These are phyloP conservation scores for Sarcophaga caerulescens DNA, from an alignment of 2,888 invertebrate species.

Conservation along the genomic window DNA sequence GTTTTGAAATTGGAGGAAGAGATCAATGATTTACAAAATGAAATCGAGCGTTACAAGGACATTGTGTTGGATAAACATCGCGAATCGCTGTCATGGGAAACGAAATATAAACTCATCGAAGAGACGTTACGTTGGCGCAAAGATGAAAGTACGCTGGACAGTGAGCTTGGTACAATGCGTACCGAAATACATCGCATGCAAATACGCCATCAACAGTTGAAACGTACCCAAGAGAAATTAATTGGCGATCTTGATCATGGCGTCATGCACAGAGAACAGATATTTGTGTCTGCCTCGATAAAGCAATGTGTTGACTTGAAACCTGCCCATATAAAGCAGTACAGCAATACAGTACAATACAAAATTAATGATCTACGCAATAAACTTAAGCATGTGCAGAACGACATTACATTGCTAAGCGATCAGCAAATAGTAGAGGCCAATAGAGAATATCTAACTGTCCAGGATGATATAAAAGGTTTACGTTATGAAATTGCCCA, in stretches of 20 bases:
- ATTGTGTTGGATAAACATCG: conserved; percentile 85
- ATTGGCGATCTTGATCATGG: conserved; percentile 86
- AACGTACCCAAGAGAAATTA: conserved; percentile 79
- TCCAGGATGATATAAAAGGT: conserved; percentile 72
- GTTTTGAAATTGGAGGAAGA: conserved; percentile 86
- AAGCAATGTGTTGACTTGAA: conserved; percentile 43
- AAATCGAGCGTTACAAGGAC: conserved; percentile 83
- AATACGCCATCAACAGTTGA: conserved; percentile 82
- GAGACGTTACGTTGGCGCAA: conserved; percentile 87
- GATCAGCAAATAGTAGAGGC: conserved; percentile 74
- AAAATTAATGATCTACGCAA: conserved; percentile 84
- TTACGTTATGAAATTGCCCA: conserved; percentile 74
- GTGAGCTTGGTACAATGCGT: conserved; percentile 89
- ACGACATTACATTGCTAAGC: conserved; percentile 74
- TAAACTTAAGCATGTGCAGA: conserved; percentile 83
- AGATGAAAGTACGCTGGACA: conserved; percentile 84
- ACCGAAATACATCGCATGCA: conserved; percentile 92
- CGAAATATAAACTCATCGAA: conserved; percentile 87
- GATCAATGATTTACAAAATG: conserved; percentile 85
- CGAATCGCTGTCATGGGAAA: conserved; percentile 90
- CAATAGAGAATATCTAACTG: conserved; percentile 71
- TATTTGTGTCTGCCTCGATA: conserved; percentile 83
- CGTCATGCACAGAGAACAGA: conserved; percentile 85
- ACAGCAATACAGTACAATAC: conserved; percentile 81
- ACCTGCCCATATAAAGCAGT: conserved; percentile 39